Conservation (phyloP, 2,797 vertebrate species). For the Sarcoramphus papa region DNA sequence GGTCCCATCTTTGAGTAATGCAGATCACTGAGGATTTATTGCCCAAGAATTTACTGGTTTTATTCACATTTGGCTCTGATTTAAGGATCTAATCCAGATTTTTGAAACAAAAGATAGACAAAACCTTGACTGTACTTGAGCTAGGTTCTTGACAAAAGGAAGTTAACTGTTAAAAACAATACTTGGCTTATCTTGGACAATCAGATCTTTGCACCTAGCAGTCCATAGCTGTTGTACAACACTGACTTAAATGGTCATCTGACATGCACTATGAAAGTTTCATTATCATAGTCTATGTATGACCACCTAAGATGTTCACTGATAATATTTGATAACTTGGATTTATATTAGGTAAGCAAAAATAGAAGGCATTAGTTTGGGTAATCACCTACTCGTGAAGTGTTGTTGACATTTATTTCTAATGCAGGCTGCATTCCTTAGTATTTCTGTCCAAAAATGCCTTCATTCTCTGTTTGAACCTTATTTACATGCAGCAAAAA, state of each 20-base stretch:
- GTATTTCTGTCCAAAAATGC: not conserved
- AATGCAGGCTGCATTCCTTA: not conserved
- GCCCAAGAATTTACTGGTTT: constrained; percentile 26
- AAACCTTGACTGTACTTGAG: constrained; percentile 16
- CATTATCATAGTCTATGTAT: not conserved
- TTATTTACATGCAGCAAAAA: not conserved
- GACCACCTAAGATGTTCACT: not conserved
- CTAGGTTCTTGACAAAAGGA: not conserved
- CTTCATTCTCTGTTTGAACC: not conserved
- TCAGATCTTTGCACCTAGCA: not conserved
- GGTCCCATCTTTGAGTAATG: not conserved
- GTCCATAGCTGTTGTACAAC: not conserved
- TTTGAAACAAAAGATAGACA: not conserved
- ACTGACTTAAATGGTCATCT: not conserved
- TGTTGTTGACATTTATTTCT: not conserved
- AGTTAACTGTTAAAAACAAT: not conserved
- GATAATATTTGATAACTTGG: not conserved
- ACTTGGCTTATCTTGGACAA: not conserved
- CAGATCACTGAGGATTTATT: constrained; percentile 28
- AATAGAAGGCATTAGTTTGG: not conserved
- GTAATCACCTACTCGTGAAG: not conserved
- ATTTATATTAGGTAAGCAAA: not conserved
- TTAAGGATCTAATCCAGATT: constrained; percentile 12
- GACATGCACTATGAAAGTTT: not conserved
- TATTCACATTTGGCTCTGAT: constrained; percentile 29